Base-by-base conservation (phyloP, 2,888 invertebrate species). In the Polydesmus complanatus region DNA sequence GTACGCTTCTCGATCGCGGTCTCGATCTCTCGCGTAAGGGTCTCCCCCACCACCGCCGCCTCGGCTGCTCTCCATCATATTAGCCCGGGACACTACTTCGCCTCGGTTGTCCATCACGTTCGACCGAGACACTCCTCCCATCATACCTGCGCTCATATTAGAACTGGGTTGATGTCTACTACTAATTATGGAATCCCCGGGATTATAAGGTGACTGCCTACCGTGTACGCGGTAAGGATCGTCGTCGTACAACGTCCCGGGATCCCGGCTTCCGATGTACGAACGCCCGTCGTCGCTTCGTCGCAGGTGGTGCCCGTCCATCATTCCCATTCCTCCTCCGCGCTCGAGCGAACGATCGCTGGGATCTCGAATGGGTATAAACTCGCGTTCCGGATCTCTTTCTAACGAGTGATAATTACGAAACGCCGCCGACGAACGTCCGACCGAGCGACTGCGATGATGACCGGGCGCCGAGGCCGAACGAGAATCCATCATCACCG, bases 381-480 rank as follows among this genome's bases (percentile, higher is more conserved):
- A 91, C 76, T 90, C 89, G 68, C 90, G 81, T 73, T 88, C 88
- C 3, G 65, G 66, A 23, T 82, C 81, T 64, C 83, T 77, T 74
- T 83, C 83, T 69, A 88, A 78, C 68, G 86, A 86, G 62, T 67
- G 73, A 68, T 69, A 73, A 60, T 65, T 76, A 67, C 72, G 74
- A 65, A 64, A 65, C 23, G 50, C 58, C 59, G 68, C 49, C 14
- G 22, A n/a, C 83, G 87, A 71, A n/a, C 87, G 78, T 69, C 84
- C 86, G 69, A 87, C 86, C 72, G 87, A 87, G 69, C 90, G 83
- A 70, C 85, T 84, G 70, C 90, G 83, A 74, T 84, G 83, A 72
- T 83, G 82, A 14, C 61, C 63, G 5, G 61, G 61, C n/a, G 62
- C 60, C 21, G 61, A 62, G 18, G 60, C 27, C 19, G 61, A 37